Percentiles rank a stretch among this genome's conserved stretches.
Conservation (phyloP, 2,113 vertebrate genomes). For the Rhombomys opimus region DNA sequence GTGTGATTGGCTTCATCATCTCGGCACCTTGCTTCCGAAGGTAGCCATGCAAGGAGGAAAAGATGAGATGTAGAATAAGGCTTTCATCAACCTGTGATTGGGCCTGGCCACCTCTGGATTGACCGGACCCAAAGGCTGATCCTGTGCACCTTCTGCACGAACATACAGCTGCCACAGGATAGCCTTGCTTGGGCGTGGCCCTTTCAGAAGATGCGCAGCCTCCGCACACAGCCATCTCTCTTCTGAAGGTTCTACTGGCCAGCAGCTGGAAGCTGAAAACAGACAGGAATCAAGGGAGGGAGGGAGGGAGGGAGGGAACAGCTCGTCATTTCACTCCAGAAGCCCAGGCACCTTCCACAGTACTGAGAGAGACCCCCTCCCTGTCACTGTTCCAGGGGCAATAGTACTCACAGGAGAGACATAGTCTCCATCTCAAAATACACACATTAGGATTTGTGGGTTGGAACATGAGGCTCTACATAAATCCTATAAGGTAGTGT, state of each 20-base stretch:
- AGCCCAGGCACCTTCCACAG: neutral
- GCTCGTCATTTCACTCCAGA: neutral
- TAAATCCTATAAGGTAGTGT: neutral
- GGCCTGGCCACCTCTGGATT: neutral
- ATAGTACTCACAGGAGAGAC: neutral
- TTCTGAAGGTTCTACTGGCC: neutral
- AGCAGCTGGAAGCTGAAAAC: neutral
- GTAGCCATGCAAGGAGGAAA: neutral
- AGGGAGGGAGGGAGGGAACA: neutral
- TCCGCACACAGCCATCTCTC: neutral
- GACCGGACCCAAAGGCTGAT: neutral
- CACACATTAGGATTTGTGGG: neutral
- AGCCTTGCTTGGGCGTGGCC: neutral
- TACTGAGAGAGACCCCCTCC: neutral
- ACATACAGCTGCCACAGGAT: neutral
- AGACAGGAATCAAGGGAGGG: neutral
- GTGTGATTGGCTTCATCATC: neutral
- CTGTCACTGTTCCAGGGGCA: neutral
- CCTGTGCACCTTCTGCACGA: neutral
- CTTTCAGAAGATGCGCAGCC: neutral
- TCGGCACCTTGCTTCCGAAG: neutral
- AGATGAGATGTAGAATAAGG: neutral
- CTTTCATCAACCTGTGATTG: neutral
- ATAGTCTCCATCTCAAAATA: neutral
- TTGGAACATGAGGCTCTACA: fast-evolving